Conservation (phyloP, 2,113 vertebrate genomes). For the Carettochelys insculpta region DNA sequence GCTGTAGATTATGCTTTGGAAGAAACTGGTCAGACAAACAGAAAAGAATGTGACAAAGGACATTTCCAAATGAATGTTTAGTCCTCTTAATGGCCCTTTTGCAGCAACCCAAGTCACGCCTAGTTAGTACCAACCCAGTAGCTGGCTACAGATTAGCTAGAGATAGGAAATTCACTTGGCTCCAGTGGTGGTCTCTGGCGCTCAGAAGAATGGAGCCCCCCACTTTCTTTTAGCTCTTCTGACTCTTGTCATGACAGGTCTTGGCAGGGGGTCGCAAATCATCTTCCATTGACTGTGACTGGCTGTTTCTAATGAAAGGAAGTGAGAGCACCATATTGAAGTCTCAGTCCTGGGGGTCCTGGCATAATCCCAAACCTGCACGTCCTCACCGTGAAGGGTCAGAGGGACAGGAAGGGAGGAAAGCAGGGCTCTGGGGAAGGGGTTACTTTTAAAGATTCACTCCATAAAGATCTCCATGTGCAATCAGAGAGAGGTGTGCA, state of each 20-base stretch:
- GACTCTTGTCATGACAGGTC: background rate
- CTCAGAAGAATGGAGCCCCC: background rate
- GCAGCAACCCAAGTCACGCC: background rate
- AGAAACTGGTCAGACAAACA: background rate
- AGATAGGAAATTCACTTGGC: background rate
- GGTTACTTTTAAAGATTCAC: background rate
- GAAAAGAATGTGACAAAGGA: rapidly evolving
- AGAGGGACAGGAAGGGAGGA: background rate
- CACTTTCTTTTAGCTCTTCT: too few species aligned
- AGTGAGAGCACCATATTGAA: background rate
- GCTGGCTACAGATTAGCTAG: background rate
- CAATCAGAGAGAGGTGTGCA: rapidly evolving
- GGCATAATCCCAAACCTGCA: background rate
- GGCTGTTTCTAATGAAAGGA: background rate
- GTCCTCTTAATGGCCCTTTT: background rate
- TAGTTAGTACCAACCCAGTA: background rate
- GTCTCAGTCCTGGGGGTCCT: background rate
- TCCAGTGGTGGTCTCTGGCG: background rate
- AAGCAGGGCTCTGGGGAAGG: background rate
- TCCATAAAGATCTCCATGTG: background rate
- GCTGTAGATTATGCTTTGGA: background rate
- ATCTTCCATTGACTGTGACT: background rate
- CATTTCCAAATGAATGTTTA: background rate
- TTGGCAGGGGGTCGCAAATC: background rate
- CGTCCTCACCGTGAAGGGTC: background rate